Evolutionary conservation across 1,140 invertebrate genomes (phyloP).

Genomic region (Babylonia areolata): DNA sequence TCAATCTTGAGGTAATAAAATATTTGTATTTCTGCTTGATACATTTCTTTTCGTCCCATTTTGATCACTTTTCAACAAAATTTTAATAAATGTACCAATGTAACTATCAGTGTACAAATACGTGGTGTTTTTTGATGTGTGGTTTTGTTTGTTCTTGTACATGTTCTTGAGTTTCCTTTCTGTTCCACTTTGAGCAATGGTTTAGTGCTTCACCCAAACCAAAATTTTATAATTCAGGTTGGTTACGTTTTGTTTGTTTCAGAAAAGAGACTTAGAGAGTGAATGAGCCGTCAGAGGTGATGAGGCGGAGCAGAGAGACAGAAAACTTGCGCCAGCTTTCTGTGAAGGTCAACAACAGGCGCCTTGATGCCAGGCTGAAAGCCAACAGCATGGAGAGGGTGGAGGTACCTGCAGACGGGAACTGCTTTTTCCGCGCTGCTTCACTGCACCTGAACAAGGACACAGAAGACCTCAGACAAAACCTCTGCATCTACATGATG

Average conservation of each 20-base stretch:
- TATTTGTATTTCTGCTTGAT: neutral
- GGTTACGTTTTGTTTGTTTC: neutral
- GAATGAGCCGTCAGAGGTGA: neutral
- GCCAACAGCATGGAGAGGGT: conserved; percentile 16
- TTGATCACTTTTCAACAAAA: too few relatives aligned
- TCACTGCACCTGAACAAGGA: conserved; percentile 3
- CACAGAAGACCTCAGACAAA: neutral
- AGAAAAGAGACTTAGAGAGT: conserved; percentile 9
- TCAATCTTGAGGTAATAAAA: neutral
- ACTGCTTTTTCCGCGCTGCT: neutral
- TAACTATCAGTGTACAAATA: too few relatives aligned
- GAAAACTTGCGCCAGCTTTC: conserved; percentile 9
- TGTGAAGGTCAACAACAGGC: neutral
- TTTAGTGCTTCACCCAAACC: too few relatives aligned
- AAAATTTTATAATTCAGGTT: neutral
- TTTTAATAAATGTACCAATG: too few relatives aligned
- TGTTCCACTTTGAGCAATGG: too few relatives aligned
- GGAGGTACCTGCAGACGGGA: conserved; percentile 9
- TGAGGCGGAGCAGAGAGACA: conserved; percentile 5
- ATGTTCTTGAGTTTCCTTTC: too few relatives aligned
- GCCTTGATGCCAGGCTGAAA: neutral
- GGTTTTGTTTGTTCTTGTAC: neutral
- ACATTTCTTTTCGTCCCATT: too few relatives aligned
- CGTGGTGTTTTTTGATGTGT: neutral
- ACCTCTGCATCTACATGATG: neutral